A percentile compares a stretch with the other conserved stretches of the same genome.
Conservation (phyloP, 2,888 invertebrate species). For the Callosobruchus maculatus region DNA sequence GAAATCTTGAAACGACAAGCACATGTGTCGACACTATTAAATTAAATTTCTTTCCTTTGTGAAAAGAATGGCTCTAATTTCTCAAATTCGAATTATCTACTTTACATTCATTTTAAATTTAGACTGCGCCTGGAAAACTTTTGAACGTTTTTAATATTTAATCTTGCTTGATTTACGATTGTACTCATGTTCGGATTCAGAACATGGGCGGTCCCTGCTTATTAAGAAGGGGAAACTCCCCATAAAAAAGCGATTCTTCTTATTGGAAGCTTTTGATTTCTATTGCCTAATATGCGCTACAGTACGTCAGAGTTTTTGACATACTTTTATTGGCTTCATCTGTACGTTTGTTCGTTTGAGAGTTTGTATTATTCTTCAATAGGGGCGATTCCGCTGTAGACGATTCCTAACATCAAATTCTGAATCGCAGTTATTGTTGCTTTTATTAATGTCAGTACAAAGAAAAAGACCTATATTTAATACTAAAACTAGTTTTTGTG, state of each 20-base stretch:
- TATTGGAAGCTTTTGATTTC: not conserved
- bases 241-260: not conserved
- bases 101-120: slow-evolving; percentile 53
- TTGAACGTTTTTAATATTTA: slow-evolving; percentile 52
- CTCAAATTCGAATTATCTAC: slow-evolving; percentile 53
- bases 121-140: slow-evolving; percentile 46
- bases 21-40: slow-evolving; percentile 50
- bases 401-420: too few species aligned
- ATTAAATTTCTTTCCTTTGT: slow-evolving; percentile 49
- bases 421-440: too few species aligned
- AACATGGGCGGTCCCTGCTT: slow-evolving; percentile 6
- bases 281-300: not conserved
- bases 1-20: slow-evolving; percentile 49
- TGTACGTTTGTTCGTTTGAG: too few species aligned
- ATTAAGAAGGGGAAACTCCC: not conserved
- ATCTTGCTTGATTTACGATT: slow-evolving; percentile 53
- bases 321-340: too few species aligned
- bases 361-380: too few species aligned
- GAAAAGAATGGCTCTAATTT: slow-evolving; percentile 50
- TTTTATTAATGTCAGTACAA: too few species aligned
- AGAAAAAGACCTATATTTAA: too few species aligned
- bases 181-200: slow-evolving; percentile 42
- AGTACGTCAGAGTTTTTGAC: too few species aligned
- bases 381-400: too few species aligned
- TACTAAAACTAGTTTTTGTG: too few species aligned